Conservation (phyloP, 2,888 invertebrate species). For the Glomeris marginata region DNA sequence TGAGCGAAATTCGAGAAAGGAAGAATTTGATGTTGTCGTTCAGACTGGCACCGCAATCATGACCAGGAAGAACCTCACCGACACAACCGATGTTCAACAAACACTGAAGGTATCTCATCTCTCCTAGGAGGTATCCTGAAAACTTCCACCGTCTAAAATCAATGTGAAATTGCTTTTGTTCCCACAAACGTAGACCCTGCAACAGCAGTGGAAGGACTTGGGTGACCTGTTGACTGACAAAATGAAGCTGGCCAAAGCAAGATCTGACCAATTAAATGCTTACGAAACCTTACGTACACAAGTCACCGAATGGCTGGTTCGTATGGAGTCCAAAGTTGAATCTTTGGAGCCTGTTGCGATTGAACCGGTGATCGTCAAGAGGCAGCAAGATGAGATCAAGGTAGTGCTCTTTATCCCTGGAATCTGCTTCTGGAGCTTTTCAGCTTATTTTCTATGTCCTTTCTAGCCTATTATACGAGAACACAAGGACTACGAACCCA, state of each 20-base stretch:
- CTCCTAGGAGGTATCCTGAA: not conserved
- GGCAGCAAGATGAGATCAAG: constrained; percentile 46
- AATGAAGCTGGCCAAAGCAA: constrained; percentile 61
- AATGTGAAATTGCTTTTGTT: not conserved
- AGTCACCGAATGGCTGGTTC: constrained; percentile 68
- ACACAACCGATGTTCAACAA: constrained; percentile 65
- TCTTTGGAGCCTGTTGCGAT: constrained; percentile 71
- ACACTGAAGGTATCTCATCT: constrained; percentile 46
- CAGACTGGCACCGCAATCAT: constrained; percentile 65
- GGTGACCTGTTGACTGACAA: constrained; percentile 68
- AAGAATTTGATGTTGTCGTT: constrained; percentile 59
- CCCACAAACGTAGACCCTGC: constrained; percentile 41
- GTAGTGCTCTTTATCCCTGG: constrained; percentile 22
- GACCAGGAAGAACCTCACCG: constrained; percentile 72
- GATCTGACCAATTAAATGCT: constrained; percentile 68
- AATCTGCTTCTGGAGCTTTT: not conserved
- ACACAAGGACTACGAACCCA: constrained; percentile 67
- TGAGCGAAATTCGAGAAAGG: constrained; percentile 38
- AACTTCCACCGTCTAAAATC: not conserved
- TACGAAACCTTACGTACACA: constrained; percentile 72
- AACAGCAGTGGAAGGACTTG: constrained; percentile 79
- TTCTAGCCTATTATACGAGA: constrained; percentile 63
- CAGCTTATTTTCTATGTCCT: constrained; percentile 8
- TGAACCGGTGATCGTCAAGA: constrained; percentile 66
- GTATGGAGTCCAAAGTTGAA: constrained; percentile 59